phyloP scores from a whole-genome alignment of 2,888 invertebrate species.

The Baccha elongata region DNA sequence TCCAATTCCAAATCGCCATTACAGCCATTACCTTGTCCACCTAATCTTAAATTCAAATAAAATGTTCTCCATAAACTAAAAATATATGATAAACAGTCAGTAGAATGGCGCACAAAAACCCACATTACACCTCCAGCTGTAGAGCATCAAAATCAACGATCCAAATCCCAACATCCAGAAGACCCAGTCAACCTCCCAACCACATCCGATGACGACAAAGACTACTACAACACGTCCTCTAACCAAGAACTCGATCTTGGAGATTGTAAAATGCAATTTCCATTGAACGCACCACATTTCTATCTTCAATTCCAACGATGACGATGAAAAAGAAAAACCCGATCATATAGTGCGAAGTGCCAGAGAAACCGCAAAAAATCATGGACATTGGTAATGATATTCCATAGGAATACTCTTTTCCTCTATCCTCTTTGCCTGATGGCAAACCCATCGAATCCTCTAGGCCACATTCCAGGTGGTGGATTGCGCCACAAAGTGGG shows the following conservation, averaged over 20 bases:
- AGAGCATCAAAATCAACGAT: constrained; percentile 42
- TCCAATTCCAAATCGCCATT: constrained; percentile 27
- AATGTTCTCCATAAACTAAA: constrained; percentile 45
- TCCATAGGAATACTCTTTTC: constrained; percentile 5
- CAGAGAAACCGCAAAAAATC: constrained; percentile 59
- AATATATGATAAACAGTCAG: constrained; percentile 45
- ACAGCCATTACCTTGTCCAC: constrained; percentile 56
- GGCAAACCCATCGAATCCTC: constrained; percentile 9
- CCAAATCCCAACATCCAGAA: background rate
- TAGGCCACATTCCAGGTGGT: constrained; percentile 55
- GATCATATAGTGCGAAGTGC: constrained; percentile 57
- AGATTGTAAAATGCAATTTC: constrained; percentile 66
- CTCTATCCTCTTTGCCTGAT: no score
- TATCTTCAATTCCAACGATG: background rate
- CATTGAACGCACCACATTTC: constrained; percentile 50
- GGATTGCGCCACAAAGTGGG: constrained; percentile 27
- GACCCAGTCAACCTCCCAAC: constrained; percentile 56
- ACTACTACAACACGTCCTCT: background rate
- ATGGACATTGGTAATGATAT: constrained; percentile 68
- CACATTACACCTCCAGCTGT: constrained; percentile 71
- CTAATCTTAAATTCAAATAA: constrained; percentile 48
- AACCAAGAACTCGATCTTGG: constrained; percentile 66
- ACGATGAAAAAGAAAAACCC: constrained; percentile 46
- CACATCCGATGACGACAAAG: constrained; percentile 55
- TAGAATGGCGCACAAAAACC: constrained; percentile 39